phyloP scores from a whole-genome alignment of 2,888 invertebrate genomes.

The Vesta saturnalis region DNA sequence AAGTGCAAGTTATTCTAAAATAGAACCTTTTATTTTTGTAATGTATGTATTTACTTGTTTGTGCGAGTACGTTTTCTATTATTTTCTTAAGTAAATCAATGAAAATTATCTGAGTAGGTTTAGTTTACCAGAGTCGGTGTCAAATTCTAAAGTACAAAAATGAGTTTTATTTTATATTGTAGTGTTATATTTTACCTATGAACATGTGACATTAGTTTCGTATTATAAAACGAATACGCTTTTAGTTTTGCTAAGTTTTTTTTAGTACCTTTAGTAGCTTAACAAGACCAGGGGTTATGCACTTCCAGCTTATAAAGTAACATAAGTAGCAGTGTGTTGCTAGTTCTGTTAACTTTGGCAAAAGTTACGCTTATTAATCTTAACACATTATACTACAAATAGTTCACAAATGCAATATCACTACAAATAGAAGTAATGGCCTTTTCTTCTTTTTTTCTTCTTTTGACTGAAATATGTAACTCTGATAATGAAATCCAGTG shows the following conservation, averaged over 20 bases:
- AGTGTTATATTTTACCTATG: conserved; percentile 24
- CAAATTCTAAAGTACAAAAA: conserved; percentile 30
- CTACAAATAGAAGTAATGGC: conserved; percentile 3
- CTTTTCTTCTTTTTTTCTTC: background rate
- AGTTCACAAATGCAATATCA: conserved; percentile 13
- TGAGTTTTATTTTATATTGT: conserved; percentile 16
- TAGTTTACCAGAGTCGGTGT: conserved; percentile 23
- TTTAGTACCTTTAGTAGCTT: conserved; percentile 37
- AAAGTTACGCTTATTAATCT: conserved; percentile 38
- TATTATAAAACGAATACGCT: conserved; percentile 30
- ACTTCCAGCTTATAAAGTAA: conserved; percentile 23
- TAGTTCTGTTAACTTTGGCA: conserved; percentile 20
- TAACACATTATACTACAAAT: conserved; percentile 13
- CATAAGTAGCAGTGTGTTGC: conserved; percentile 8
- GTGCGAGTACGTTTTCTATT: background rate
- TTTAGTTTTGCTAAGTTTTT: conserved; percentile 36
- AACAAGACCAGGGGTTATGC: conserved; percentile 25
- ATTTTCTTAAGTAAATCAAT: background rate
- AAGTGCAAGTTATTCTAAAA: too few relatives aligned
- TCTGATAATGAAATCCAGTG: too few relatives aligned
- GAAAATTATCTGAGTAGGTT: conserved; percentile 14
- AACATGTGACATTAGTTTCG: conserved; percentile 19
- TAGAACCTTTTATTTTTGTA: background rate
- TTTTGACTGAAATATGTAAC: too few relatives aligned
- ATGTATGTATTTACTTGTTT: background rate